These are phyloP conservation scores for Anarrhichthys ocellatus DNA, from an alignment of 2,113 vertebrate species.

Conservation along the genomic window DNA sequence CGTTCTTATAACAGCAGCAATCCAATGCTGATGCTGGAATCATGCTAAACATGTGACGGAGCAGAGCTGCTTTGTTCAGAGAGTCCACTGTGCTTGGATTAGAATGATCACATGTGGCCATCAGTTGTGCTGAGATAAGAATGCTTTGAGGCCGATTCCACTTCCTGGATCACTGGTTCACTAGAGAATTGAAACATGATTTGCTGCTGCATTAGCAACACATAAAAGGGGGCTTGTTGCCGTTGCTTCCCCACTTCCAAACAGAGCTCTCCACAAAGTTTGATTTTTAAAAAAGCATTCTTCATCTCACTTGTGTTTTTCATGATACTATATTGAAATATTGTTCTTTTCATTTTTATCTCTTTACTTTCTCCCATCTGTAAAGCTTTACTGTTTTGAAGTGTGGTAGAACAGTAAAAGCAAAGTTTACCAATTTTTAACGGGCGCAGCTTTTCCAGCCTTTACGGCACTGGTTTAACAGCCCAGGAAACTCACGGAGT, in stretches of 20 bases:
- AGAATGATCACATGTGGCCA: background rate
- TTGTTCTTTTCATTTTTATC: background rate
- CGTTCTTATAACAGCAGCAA: background rate
- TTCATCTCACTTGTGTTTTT: background rate
- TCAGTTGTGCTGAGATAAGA: background rate
- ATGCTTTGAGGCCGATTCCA: background rate
- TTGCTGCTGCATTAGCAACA: background rate
- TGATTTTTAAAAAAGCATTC: background rate
- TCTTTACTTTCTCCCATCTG: no score
- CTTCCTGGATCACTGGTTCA: background rate
- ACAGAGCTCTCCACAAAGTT: no score
- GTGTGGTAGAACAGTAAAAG: no score
- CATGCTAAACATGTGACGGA: background rate
- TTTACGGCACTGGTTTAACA: background rate
- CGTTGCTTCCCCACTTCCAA: background rate
- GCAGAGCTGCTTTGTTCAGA: background rate
- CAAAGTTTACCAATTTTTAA: background rate
- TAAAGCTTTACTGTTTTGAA: no score
- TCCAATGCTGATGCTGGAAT: background rate
- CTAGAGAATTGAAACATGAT: background rate
- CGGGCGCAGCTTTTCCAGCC: no score
- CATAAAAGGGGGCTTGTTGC: background rate
- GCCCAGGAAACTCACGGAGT: background rate
- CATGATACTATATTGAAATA: no score
- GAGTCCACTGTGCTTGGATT: background rate